Base-by-base conservation (phyloP, 2,888 invertebrate species). In the Pollenia griseotomentosa region DNA sequence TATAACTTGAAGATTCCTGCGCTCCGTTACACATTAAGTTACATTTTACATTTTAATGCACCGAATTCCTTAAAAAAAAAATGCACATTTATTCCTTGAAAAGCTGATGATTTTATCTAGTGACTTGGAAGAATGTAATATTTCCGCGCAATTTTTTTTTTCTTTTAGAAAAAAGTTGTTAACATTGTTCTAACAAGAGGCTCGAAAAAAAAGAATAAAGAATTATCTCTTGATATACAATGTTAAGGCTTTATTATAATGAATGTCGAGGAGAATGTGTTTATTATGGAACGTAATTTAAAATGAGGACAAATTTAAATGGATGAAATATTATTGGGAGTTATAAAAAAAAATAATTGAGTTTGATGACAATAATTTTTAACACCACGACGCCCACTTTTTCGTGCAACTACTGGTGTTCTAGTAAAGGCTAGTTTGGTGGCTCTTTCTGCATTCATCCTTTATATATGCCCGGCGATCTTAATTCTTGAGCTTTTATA, bases 101-200 rank as follows among this genome's bases (percentile, higher is more conserved):
- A 33, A 33, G 33, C 59, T 74, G 44, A 75, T 70, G 53, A 75
- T 81, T 57, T 55, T 66, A 42, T 73, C 65, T 66, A 57, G 65
- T 74, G 73, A 81, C 57, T 73, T 66, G 81, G 55, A 73, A 74
- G 53, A 44, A 16, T 57, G 40, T 33, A 23, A 19, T 74, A 71
- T 65, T 66, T 46, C 46, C 16, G 71, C 46, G 16, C 23, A 19
- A 16, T 55, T 73, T 81, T 48, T 42, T 46, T 16, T 6, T 6
- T 53, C 23, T 23, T 23, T 23, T 23, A 23, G 23, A 23, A 23
- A 14, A 4, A 57, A 48, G 66, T 12, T 68, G 1, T 16, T 3
- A 65, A 63, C 63, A 53, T 53, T 44, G 11, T 53, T 75, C 65
- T 12, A 77, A 12, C 14, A 11, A 63, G 42, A 63, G 46, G 14